Conservation (phyloP, 2,888 invertebrate species). For the Xestia ashworthii region DNA sequence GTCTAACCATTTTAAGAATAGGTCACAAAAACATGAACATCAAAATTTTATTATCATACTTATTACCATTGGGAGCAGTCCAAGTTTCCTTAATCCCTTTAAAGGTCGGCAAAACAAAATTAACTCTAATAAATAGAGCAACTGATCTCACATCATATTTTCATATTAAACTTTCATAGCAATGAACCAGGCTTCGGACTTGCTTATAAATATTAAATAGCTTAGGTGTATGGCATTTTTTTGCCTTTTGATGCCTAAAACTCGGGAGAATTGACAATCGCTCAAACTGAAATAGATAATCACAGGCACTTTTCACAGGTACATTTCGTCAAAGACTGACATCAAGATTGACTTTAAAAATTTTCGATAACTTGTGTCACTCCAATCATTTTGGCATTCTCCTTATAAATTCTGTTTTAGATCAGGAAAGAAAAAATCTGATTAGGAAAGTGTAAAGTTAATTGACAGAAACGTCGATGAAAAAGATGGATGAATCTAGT, state of each 20-base stretch:
- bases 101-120: conserved; percentile 63
- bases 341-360: background rate
- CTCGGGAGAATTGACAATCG: background rate
- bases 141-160: conserved; percentile 47
- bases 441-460: background rate
- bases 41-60: conserved; percentile 49
- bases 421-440: background rate
- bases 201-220: background rate
- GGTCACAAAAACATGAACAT: conserved; percentile 46
- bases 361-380: background rate
- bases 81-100: conserved; percentile 61
- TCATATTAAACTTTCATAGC: conserved; percentile 35
- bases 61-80: conserved; percentile 55
- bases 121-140: conserved; percentile 57
- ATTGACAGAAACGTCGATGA: background rate
- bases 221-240: background rate
- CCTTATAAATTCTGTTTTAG: background rate
- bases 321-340: background rate
- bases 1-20: conserved; percentile 24
- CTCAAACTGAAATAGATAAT: no score
- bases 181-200: background rate
- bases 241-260: background rate
- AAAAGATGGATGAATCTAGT: background rate
- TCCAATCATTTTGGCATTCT: background rate
- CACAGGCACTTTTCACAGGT: no score